phyloP scores from a whole-genome alignment of 2,113 vertebrate genomes.

The Pollachius pollachius region DNA sequence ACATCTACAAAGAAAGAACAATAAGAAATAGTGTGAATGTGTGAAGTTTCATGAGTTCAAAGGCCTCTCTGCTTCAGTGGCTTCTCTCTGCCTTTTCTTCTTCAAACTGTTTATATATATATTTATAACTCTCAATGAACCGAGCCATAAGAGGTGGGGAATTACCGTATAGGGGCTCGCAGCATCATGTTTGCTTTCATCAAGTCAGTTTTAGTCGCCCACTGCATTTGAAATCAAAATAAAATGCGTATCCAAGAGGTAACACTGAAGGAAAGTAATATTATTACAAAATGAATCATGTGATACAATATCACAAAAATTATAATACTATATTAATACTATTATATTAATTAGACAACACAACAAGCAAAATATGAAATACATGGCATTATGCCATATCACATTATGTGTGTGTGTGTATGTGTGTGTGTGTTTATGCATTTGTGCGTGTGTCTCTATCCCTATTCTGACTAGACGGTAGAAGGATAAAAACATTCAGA shows the following conservation, averaged over 20 bases:
- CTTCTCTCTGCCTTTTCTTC: neutral
- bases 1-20: slow-evolving; percentile 32
- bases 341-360: neutral
- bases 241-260: slow-evolving; percentile 27
- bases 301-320: neutral
- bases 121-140: slow-evolving; percentile 50
- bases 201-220: slow-evolving; percentile 57
- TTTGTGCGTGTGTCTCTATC: too few relatives aligned
- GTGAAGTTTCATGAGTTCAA: slow-evolving; percentile 50
- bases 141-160: slow-evolving; percentile 50
- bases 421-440: too few relatives aligned
- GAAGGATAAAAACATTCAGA: too few relatives aligned
- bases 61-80: slow-evolving; percentile 14
- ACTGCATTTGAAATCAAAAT: slow-evolving; percentile 59
- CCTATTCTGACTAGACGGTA: too few relatives aligned
- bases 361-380: neutral
- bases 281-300: neutral
- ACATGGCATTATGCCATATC: neutral
- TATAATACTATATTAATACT: neutral
- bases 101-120: slow-evolving; percentile 49
- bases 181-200: too few relatives aligned
- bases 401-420: too few relatives aligned
- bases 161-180: slow-evolving; percentile 28
- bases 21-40: slow-evolving; percentile 38
- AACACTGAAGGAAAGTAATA: too few relatives aligned